phyloP scores from a whole-genome alignment of 1,140 invertebrate genomes.

The Dendrolimus kikuchii region DNA sequence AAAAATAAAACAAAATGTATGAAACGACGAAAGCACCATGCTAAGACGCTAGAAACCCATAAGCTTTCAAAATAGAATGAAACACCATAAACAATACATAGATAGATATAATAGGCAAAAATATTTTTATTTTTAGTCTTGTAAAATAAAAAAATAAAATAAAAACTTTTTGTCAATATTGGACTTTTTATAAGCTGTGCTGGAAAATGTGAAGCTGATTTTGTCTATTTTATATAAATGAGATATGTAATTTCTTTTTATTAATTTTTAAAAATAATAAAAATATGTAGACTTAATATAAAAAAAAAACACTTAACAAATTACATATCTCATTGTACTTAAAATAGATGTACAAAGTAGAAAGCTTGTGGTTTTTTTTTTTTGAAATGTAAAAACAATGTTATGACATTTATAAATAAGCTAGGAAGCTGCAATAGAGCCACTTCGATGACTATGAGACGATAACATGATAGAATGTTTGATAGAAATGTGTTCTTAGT shows the following conservation, averaged over 20 bases:
- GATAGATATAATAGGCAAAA: not conserved
- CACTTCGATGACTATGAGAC: not conserved
- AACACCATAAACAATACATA: conserved; percentile 11
- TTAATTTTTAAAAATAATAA: too few species aligned
- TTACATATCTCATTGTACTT: too few species aligned
- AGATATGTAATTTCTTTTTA: too few species aligned
- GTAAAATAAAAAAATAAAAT: conserved; percentile 15
- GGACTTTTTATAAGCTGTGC: conserved; percentile 46
- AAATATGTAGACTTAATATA: too few species aligned
- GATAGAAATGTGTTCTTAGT: too few species aligned
- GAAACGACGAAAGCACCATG: conserved; percentile 37
- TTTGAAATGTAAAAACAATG: conserved; percentile 6
- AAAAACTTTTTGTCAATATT: conserved; percentile 49
- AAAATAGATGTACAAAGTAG: conserved; percentile 2
- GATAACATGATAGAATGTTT: conserved; percentile 7
- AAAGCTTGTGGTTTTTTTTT: conserved; percentile 56
- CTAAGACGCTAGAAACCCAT: conserved; percentile 46
- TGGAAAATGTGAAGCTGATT: conserved; percentile 2
- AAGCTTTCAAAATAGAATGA: conserved; percentile 48
- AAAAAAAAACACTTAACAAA: too few species aligned
- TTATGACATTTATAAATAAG: too few species aligned
- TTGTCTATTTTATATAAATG: not conserved
- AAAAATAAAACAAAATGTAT: not conserved
- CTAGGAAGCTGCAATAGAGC: too few species aligned
- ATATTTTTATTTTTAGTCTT: conserved; percentile 14